A percentile compares a stretch with the other conserved stretches of the same genome.
phyloP scores from a whole-genome alignment of 2,113 vertebrate species.

The Pachycephala philippinensis region DNA sequence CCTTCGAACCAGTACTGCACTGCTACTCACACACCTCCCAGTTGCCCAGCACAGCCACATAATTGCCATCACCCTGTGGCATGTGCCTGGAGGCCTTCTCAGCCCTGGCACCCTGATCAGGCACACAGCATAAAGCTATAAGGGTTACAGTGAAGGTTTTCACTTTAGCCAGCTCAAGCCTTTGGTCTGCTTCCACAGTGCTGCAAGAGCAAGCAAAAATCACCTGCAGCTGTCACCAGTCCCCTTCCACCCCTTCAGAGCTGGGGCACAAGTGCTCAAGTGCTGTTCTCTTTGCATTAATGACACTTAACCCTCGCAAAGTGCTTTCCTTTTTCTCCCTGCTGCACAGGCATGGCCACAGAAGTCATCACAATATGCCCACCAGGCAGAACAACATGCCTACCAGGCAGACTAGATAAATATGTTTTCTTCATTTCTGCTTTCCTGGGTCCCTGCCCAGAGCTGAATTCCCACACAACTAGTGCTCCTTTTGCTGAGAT shows the following conservation, averaged over 20 bases:
- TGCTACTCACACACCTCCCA: neutral
- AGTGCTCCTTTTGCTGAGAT: neutral
- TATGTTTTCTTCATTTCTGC: neutral
- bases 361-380: neutral
- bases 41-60: neutral
- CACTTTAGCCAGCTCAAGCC: neutral
- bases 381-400: neutral
- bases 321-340: neutral
- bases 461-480: neutral
- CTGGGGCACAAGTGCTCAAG: neutral
- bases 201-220: neutral
- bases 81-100: neutral
- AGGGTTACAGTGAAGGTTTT: neutral
- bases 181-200: neutral
- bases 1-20: neutral
- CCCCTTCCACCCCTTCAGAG: neutral
- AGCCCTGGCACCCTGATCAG: neutral
- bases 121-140: neutral
- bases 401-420: neutral
- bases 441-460: neutral
- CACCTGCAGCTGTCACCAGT: neutral
- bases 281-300: neutral
- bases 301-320: neutral
- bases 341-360: neutral
- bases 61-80: neutral